phyloP scores from a whole-genome alignment of 2,888 invertebrate genomes.

The Ceriagrion tenellum region DNA sequence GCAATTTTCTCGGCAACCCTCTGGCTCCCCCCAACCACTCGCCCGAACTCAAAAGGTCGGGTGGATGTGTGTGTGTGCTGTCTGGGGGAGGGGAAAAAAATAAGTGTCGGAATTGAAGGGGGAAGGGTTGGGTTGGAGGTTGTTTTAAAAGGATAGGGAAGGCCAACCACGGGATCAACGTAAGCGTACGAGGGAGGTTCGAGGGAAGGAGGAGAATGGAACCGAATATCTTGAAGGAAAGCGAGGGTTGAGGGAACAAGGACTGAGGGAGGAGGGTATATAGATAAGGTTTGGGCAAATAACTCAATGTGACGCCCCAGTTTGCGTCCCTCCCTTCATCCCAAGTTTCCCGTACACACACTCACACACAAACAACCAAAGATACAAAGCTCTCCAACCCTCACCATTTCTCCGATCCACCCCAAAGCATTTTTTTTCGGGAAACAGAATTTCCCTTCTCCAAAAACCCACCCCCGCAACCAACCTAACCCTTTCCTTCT shows the following conservation, averaged over 20 bases:
- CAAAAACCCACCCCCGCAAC: background rate
- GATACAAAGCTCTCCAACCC: background rate
- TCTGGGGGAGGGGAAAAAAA: background rate
- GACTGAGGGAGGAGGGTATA: background rate
- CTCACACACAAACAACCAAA: background rate
- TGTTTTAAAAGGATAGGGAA: background rate
- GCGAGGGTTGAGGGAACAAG: background rate
- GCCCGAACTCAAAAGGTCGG: background rate
- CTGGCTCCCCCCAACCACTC: background rate
- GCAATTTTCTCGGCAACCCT: slow-evolving; percentile 1
- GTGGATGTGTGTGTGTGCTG: background rate
- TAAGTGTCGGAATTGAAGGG: background rate
- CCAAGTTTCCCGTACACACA: background rate
- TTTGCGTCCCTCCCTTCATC: background rate
- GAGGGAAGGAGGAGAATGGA: background rate
- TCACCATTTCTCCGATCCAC: background rate
- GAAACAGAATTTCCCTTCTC: background rate
- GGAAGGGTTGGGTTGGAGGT: background rate
- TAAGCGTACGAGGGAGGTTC: too few relatives aligned
- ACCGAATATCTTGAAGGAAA: background rate
- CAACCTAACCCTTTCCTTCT: background rate
- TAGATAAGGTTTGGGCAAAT: slow-evolving; percentile 45
- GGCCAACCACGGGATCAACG: background rate
- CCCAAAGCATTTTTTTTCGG: background rate
- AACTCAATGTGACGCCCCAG: slow-evolving; percentile 57